Conservation (phyloP, 2,113 vertebrate genomes). For the Rhinolophus ferrumequinum region DNA sequence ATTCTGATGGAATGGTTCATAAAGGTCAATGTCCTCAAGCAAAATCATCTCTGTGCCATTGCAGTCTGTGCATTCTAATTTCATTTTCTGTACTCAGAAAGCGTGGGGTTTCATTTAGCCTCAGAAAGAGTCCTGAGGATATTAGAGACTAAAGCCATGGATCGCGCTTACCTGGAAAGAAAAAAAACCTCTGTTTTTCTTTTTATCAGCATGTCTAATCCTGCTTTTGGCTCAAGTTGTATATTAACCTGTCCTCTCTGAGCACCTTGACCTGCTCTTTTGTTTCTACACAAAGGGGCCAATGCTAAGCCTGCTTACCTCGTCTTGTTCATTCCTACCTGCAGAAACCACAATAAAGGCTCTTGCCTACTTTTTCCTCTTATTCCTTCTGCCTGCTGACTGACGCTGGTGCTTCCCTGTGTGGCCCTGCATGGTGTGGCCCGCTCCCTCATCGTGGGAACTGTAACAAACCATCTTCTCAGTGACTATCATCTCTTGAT, state of each 20-base stretch:
- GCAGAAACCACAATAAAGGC: background rate
- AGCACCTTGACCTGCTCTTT: background rate
- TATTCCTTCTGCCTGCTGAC: background rate
- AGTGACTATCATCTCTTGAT: background rate
- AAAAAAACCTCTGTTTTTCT: background rate
- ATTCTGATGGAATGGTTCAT: constrained; percentile 32
- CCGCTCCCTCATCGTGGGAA: background rate
- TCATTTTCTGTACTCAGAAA: background rate
- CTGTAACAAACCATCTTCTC: background rate
- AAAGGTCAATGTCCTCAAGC: constrained; percentile 16
- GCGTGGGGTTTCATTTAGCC: background rate
- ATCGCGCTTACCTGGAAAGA: background rate
- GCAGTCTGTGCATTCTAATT: background rate
- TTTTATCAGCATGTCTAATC: background rate
- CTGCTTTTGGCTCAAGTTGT: background rate
- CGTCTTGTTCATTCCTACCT: background rate
- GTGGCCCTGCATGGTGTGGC: background rate
- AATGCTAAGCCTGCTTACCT: too few relatives aligned
- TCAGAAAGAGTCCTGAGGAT: background rate
- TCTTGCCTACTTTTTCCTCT: background rate
- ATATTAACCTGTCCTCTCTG: background rate
- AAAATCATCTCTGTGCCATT: background rate
- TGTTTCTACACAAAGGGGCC: background rate
- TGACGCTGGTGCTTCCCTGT: rapidly evolving
- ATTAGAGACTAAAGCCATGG: background rate